Evolutionary conservation across 2,113 vertebrate genomes (phyloP).

Genomic region (Salvelinus fontinalis): DNA sequence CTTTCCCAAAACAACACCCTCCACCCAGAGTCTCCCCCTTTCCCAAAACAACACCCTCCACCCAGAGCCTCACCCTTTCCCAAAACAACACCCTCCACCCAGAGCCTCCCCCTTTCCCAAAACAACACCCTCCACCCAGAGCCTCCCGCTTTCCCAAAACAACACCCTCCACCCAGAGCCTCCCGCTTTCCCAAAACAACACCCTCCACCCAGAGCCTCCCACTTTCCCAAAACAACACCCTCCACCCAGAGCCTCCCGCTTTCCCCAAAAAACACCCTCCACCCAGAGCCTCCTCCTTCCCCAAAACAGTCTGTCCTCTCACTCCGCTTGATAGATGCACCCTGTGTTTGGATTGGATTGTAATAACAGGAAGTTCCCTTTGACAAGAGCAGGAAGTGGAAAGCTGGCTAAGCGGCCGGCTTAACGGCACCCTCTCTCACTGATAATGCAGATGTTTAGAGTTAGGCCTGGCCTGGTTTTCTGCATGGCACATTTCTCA

Average conservation of each 20-base stretch:
- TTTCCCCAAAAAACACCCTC: conserved; percentile 15
- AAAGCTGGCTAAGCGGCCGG: conserved; percentile 57
- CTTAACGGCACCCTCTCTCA: conserved; percentile 55
- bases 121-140: conserved; percentile 6
- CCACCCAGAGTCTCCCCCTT: neutral
- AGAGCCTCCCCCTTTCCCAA: neutral
- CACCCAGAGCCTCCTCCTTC: neutral
- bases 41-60: conserved; percentile 14
- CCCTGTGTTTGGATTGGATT: conserved; percentile 48
- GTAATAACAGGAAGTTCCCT: conserved; percentile 67
- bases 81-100: neutral
- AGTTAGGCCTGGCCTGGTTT: conserved; percentile 41
- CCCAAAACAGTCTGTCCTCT: conserved; percentile 10
- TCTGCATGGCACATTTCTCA: conserved; percentile 32
- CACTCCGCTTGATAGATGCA: conserved; percentile 41
- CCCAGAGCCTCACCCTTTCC: neutral
- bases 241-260: neutral
- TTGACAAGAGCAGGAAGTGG: conserved; percentile 65
- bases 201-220: neutral
- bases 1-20: conserved; percentile 1
- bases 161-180: neutral
- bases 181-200: conserved; percentile 8
- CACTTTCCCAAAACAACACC: neutral
- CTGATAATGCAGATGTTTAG: conserved; percentile 65
- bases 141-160: neutral